Conservation (phyloP, 2,113 vertebrate species). For the Typhlomys cinereus region DNA sequence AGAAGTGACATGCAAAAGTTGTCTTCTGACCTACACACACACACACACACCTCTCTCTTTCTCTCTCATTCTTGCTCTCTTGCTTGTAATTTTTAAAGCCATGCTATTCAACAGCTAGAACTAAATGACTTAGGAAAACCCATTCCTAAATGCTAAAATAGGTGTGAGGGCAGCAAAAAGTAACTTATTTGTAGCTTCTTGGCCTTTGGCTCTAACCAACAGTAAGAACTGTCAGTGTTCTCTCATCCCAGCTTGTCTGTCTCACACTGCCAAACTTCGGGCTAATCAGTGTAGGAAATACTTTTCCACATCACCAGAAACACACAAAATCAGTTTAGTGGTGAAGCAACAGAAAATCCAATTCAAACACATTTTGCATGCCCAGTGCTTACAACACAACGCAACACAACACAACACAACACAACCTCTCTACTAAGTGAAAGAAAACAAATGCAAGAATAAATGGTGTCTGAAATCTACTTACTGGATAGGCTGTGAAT, state of each 20-base stretch:
- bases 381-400: not conserved
- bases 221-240: not conserved
- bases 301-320: not conserved
- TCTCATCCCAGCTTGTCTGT: not conserved
- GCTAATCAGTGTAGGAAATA: not conserved
- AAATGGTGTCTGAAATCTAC: not conserved
- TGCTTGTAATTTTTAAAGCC: no score
- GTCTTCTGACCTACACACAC: no score
- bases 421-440: not conserved
- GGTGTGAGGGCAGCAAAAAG: not conserved
- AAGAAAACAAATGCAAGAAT: slow-evolving; percentile 1
- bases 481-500: not conserved
- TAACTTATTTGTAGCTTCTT: not conserved
- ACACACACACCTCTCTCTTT: no score
- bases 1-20: no score
- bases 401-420: no score
- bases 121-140: not conserved
- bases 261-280: no score
- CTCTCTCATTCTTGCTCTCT: no score
- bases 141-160: slow-evolving; percentile 6
- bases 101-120: not conserved
- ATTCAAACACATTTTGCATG: not conserved
- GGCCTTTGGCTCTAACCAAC: not conserved
- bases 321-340: not conserved
- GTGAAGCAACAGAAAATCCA: not conserved